Conservation (phyloP, 2,888 invertebrate genomes). For the Polydrusus pterygomalis region DNA sequence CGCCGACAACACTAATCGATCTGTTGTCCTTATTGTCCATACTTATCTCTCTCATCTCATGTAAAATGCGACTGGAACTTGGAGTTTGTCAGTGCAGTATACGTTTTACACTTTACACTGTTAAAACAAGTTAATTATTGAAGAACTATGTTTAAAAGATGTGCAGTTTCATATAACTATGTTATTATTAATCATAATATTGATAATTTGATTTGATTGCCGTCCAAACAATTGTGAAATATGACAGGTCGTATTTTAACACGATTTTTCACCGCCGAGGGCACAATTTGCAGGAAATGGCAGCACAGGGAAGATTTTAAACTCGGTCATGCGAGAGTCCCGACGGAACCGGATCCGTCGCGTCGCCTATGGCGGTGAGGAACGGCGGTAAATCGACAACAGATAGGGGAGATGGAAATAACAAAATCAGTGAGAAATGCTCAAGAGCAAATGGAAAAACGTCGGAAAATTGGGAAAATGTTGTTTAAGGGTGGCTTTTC, state of each 20-base stretch:
- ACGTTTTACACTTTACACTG: too few relatives aligned
- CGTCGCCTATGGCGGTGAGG: slow-evolving; percentile 32
- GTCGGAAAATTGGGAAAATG: slow-evolving; percentile 3
- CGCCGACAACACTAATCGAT: too few relatives aligned
- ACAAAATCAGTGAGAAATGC: slow-evolving; percentile 36
- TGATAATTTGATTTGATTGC: slow-evolving; percentile 9
- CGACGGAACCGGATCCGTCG: slow-evolving; percentile 41
- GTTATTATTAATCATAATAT: too few relatives aligned
- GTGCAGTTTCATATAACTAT: too few relatives aligned
- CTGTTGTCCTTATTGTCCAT: too few relatives aligned
- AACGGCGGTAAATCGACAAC: slow-evolving; percentile 38
- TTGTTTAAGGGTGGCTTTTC: not conserved
- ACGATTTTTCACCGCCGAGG: slow-evolving; percentile 9
- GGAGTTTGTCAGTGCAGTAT: too few relatives aligned
- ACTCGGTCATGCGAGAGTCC: slow-evolving; percentile 38
- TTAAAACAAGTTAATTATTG: too few relatives aligned
- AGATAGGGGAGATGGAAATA: slow-evolving; percentile 42
- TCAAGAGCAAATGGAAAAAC: slow-evolving; percentile 8
- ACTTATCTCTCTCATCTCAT: too few relatives aligned
- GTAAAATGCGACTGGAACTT: too few relatives aligned
- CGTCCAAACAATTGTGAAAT: not conserved
- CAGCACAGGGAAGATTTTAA: slow-evolving; percentile 38
- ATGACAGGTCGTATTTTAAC: slow-evolving; percentile 3
- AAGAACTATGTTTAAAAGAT: too few relatives aligned
- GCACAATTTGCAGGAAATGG: slow-evolving; percentile 23